Conservation (phyloP, 2,113 vertebrate genomes). For the Microtus richardsoni region DNA sequence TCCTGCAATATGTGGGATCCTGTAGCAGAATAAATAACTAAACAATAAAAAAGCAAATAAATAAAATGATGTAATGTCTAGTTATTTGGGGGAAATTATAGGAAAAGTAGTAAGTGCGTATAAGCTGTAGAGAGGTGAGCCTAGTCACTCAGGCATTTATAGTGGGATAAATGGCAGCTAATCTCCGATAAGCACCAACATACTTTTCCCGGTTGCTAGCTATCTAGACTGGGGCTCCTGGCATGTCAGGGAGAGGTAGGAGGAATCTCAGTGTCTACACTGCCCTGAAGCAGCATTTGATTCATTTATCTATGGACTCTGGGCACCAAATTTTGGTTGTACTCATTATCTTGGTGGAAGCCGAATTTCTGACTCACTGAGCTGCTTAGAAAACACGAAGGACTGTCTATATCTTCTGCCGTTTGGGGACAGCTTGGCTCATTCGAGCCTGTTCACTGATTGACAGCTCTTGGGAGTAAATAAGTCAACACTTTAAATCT, state of each 20-base stretch:
- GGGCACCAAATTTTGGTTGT: constrained; percentile 25
- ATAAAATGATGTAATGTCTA: neutral
- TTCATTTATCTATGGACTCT: constrained; percentile 48
- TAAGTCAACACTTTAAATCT: neutral
- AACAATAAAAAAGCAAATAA: neutral
- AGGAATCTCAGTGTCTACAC: neutral
- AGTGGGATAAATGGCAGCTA: neutral
- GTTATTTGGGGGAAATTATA: neutral
- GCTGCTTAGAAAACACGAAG: neutral
- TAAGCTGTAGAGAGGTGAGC: neutral
- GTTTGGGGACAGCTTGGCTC: neutral
- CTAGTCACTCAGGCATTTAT: neutral
- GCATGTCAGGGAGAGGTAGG: neutral
- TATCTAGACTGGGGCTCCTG: constrained; percentile 65
- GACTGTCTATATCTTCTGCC: neutral
- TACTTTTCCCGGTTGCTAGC: neutral
- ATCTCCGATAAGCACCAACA: neutral
- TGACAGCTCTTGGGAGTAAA: neutral
- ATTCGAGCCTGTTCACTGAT: neutral
- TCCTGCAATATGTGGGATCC: neutral
- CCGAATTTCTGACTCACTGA: constrained; percentile 57
- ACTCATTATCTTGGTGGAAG: neutral
- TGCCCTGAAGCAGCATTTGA: constrained; percentile 68
- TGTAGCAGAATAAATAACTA: neutral
- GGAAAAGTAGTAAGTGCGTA: neutral